These are phyloP conservation scores for Zygaena filipendulae DNA, from an alignment of 2,888 invertebrate species.

Conservation along the genomic window DNA sequence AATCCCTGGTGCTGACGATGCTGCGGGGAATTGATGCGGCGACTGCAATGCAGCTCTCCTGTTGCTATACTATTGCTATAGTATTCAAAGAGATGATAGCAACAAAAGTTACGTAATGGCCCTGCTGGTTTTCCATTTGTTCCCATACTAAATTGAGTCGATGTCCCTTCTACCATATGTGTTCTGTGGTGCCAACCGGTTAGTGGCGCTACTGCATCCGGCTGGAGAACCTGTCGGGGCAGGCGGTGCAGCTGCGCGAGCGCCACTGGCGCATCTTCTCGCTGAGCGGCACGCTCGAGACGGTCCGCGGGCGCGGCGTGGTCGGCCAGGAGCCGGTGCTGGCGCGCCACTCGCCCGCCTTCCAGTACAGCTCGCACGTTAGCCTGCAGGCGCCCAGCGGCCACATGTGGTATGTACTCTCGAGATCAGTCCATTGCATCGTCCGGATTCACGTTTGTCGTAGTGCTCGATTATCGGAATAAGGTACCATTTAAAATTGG, in stretches of 20 bases:
- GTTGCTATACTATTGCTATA: too few relatives aligned
- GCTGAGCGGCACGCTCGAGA: slow-evolving; percentile 92
- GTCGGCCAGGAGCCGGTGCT: slow-evolving; percentile 98
- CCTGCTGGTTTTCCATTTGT: too few relatives aligned
- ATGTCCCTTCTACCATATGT: too few relatives aligned
- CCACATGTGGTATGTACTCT: slow-evolving; percentile 92
- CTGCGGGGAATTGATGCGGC: too few relatives aligned
- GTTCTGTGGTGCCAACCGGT: too few relatives aligned
- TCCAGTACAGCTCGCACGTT: slow-evolving; percentile 98
- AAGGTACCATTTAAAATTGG: not conserved
- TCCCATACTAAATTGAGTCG: too few relatives aligned
- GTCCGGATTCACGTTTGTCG: too few relatives aligned
- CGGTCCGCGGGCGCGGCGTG: slow-evolving; percentile 93
- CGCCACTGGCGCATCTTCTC: slow-evolving; percentile 99
- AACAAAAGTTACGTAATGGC: too few relatives aligned
- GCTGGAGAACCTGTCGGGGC: slow-evolving; percentile 91
- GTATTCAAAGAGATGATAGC: too few relatives aligned
- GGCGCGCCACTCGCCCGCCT: slow-evolving; percentile 88
- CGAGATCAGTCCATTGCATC: not conserved
- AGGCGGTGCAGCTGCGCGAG: slow-evolving; percentile 92
- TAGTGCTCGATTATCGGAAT: too few relatives aligned
- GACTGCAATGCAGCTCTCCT: too few relatives aligned
- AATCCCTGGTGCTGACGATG: too few relatives aligned
- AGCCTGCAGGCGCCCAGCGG: slow-evolving; percentile 97
- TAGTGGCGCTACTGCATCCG: slow-evolving; percentile 97